Evolutionary conservation across 2,888 invertebrate genomes (phyloP).

Genomic region (Parascotia fuliginaria): DNA sequence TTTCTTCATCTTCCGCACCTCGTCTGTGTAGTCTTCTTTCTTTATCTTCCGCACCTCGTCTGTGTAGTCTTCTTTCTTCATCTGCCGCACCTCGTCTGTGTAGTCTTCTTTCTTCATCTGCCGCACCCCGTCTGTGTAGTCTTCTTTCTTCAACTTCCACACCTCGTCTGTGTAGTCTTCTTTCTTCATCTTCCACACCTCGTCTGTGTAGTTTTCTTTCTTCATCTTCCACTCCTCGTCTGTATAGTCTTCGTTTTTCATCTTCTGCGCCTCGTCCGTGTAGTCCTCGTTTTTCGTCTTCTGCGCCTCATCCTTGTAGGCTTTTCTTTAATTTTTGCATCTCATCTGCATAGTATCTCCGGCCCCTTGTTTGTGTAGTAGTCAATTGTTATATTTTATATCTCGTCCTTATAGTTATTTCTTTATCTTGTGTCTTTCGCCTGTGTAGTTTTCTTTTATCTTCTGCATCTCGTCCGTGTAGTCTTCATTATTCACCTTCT

Average conservation of each 20-base stretch:
- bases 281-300: background rate
- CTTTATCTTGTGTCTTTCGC: slow-evolving; percentile 1
- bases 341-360: slow-evolving; percentile 3
- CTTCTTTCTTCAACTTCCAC: background rate
- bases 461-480: background rate
- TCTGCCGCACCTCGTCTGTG: background rate
- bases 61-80: background rate
- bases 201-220: background rate
- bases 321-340: background rate
- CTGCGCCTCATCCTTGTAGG: background rate
- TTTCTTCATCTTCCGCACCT: background rate
- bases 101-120: slow-evolving; percentile 2
- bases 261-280: background rate
- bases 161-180: slow-evolving; percentile 3
- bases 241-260: background rate
- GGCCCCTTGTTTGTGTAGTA: slow-evolving; percentile 5
- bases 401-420: background rate
- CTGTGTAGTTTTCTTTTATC: slow-evolving; percentile 4
- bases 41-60: background rate
- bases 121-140: background rate
- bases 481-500: background rate
- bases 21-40: background rate
- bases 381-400: background rate
- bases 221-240: background rate
- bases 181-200: background rate